These are phyloP conservation scores for Dynastes grantii DNA, from an alignment of 2,888 invertebrate species.

Conservation along the genomic window DNA sequence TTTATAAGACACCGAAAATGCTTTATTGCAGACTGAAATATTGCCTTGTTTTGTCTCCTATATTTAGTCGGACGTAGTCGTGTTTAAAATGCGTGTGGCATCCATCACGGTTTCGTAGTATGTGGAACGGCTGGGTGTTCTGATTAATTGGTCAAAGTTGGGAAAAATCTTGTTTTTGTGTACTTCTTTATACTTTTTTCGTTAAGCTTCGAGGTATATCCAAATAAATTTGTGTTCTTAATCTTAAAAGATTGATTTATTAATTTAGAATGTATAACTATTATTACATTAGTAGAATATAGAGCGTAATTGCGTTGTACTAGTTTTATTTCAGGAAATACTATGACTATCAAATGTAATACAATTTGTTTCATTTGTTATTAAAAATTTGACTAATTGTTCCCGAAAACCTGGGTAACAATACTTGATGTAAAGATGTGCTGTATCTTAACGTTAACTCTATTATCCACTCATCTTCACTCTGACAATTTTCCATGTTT, in stretches of 20 bases:
- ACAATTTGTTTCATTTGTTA: too few relatives aligned
- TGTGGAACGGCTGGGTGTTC: slow-evolving; percentile 32
- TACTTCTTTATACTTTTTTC: background rate
- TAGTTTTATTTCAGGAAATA: too few relatives aligned
- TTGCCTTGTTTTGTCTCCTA: slow-evolving; percentile 51
- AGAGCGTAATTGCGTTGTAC: too few relatives aligned
- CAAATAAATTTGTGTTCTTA: background rate
- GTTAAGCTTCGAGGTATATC: background rate
- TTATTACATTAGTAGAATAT: too few relatives aligned
- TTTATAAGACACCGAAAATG: slow-evolving; percentile 49
- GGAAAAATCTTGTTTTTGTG: background rate
- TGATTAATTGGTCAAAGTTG: slow-evolving; percentile 28
- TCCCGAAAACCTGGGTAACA: too few relatives aligned
- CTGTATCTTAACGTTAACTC: too few relatives aligned
- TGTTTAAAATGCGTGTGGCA: slow-evolving; percentile 47
- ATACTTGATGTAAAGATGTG: too few relatives aligned
- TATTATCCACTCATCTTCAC: too few relatives aligned
- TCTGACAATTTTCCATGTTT: too few relatives aligned
- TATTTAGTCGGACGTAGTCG: slow-evolving; percentile 43
- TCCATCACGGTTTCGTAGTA: slow-evolving; percentile 40
- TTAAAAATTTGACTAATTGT: too few relatives aligned
- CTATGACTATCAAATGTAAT: too few relatives aligned
- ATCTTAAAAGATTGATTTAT: background rate
- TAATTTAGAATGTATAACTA: too few relatives aligned
- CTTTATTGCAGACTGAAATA: slow-evolving; percentile 50